Conservation (phyloP, 2,113 vertebrate species). For the Cariama cristata region DNA sequence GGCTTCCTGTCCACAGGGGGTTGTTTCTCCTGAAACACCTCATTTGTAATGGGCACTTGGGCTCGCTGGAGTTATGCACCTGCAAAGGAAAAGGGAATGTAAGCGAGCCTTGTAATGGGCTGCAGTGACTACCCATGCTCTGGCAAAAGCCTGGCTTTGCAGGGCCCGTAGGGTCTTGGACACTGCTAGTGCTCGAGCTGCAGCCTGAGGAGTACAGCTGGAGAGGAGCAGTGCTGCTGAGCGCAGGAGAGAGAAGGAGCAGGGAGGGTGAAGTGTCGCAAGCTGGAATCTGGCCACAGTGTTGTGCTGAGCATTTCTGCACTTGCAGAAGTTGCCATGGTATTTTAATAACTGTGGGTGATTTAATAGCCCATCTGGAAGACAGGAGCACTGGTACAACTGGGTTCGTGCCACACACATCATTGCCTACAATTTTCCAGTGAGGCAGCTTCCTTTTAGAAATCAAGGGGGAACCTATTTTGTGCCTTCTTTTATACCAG, state of each 20-base stretch:
- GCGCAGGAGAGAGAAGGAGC: accelerated
- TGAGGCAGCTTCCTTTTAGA: not conserved
- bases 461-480: not conserved
- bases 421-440: not conserved
- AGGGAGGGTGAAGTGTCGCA: accelerated
- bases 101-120: not conserved
- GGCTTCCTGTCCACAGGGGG: not conserved
- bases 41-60: accelerated
- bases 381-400: not conserved
- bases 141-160: not conserved
- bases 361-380: constrained; percentile 2
- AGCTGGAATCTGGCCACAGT: not conserved
- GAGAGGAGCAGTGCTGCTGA: not conserved
- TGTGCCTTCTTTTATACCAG: not conserved
- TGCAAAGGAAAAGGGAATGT: not conserved
- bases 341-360: not conserved
- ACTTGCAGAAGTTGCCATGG: constrained; percentile 32
- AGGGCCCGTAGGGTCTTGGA: accelerated
- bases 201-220: not conserved
- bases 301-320: not conserved
- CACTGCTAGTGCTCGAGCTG: not conserved
- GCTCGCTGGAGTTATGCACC: not conserved
- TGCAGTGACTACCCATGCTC: not conserved
- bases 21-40: not conserved
- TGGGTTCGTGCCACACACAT: not conserved